These are phyloP conservation scores for Petrosia ficiformis DNA, from an alignment of 37 sponge, comb jelly and placozoan genomes.

Conservation along the genomic window DNA sequence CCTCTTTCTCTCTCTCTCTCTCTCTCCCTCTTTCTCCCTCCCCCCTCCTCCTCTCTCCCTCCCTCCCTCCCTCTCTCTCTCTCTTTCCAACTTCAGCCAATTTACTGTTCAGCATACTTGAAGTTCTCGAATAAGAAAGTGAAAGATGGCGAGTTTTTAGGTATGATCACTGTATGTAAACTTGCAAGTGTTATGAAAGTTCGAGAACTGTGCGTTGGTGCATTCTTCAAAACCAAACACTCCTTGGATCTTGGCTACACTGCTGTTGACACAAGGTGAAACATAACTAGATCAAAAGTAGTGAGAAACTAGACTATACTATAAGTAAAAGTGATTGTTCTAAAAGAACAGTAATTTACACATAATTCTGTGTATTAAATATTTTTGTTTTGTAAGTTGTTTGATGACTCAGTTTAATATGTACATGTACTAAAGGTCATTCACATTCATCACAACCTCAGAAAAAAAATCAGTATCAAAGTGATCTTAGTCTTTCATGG, in stretches of 20 bases:
- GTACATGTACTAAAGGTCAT: too few species aligned
- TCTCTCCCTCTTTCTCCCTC: not conserved
- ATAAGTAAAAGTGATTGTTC: not conserved
- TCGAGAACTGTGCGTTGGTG: slow-evolving; percentile 66
- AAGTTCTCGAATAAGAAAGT: slow-evolving; percentile 42
- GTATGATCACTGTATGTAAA: slow-evolving; percentile 53
- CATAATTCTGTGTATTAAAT: not conserved
- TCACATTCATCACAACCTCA: too few species aligned
- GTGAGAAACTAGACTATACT: not conserved
- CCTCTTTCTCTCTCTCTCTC: too few species aligned
- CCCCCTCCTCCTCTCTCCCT: too few species aligned
- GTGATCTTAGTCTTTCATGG: too few species aligned
- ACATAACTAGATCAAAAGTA: not conserved
- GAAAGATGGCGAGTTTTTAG: slow-evolving; percentile 35
- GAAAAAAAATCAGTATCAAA: too few species aligned
- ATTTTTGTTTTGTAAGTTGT: too few species aligned
- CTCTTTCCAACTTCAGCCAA: slow-evolving; percentile 60
- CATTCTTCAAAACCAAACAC: slow-evolving; percentile 66
- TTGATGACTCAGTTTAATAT: too few species aligned
- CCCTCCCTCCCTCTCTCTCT: too few species aligned
- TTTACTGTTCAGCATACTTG: slow-evolving; percentile 59
- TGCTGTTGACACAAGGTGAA: slow-evolving; percentile 57
- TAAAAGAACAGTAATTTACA: too few species aligned
- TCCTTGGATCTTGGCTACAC: slow-evolving; percentile 62
- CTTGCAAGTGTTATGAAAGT: slow-evolving; percentile 45